These are phyloP conservation scores for Sisor rabdophorus DNA, from an alignment of 2,113 vertebrate species.

Conservation along the genomic window DNA sequence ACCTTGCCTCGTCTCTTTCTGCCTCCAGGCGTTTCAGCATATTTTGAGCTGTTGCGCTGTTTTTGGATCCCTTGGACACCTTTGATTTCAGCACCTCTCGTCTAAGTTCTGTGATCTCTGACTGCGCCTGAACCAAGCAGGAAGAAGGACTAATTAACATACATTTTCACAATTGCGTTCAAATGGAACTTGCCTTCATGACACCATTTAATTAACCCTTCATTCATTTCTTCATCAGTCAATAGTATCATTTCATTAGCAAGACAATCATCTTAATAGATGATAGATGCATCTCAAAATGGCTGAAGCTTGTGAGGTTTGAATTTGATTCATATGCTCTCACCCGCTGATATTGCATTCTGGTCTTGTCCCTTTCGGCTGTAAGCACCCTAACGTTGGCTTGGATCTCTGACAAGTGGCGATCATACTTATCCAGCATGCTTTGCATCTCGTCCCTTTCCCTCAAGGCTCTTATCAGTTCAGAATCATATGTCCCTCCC, in stretches of 20 bases:
- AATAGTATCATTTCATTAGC: neutral
- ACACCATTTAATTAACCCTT: too few relatives aligned
- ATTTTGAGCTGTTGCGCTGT: constrained; percentile 61
- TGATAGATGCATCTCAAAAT: neutral
- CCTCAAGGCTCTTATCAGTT: constrained; percentile 67
- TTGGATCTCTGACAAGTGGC: constrained; percentile 74
- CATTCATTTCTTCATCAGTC: too few relatives aligned
- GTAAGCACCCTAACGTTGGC: constrained; percentile 74
- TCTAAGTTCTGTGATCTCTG: constrained; percentile 68
- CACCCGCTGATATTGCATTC: constrained; percentile 70
- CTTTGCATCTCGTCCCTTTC: constrained; percentile 71
- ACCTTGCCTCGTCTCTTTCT: constrained; percentile 69
- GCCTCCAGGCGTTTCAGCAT: constrained; percentile 67
- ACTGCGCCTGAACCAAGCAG: constrained; percentile 63
- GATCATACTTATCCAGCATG: constrained; percentile 70
- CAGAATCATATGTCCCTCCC: constrained; percentile 64
- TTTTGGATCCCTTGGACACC: constrained; percentile 60
- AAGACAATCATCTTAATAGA: neutral
- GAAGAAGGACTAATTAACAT: neutral
- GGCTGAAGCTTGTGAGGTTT: neutral
- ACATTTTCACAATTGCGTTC: neutral
- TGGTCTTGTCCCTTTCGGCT: constrained; percentile 73
- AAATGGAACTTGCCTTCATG: too few relatives aligned
- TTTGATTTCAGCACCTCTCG: constrained; percentile 68
- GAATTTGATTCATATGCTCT: neutral